Conservation (phyloP, 2,888 invertebrate species). For the Rhyacophila evoluta region DNA sequence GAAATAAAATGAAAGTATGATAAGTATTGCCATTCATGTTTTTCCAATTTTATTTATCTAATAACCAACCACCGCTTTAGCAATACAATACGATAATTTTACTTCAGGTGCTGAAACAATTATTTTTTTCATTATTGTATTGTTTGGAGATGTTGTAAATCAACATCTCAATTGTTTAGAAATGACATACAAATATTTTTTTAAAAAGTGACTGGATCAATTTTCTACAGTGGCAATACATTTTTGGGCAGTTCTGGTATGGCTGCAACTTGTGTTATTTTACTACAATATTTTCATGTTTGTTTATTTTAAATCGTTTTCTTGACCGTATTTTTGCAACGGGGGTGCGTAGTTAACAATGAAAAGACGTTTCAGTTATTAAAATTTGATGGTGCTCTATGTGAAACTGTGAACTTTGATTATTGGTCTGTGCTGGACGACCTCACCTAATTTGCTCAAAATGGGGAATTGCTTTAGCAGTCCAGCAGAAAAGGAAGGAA, state of each 20-base stretch:
- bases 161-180: too few relatives aligned
- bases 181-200: too few relatives aligned
- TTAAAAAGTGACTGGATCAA: too few relatives aligned
- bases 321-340: slow-evolving; percentile 33
- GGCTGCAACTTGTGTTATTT: slow-evolving; percentile 67
- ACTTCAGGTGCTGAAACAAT: too few relatives aligned
- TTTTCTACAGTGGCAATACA: slow-evolving; percentile 35
- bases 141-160: too few relatives aligned
- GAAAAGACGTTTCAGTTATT: slow-evolving; percentile 36
- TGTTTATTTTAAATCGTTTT: slow-evolving; percentile 65
- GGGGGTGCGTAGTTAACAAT: slow-evolving; percentile 43
- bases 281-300: slow-evolving; percentile 68
- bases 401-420: slow-evolving; percentile 45
- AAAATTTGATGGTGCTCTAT: slow-evolving; percentile 36
- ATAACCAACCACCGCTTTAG: background rate
- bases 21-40: background rate
- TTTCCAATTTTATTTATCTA: background rate
- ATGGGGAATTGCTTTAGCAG: slow-evolving; percentile 91
- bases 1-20: background rate
- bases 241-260: slow-evolving; percentile 59
- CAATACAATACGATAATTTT: too few relatives aligned
- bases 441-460: slow-evolving; percentile 60
- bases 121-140: too few relatives aligned
- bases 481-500: slow-evolving; percentile 77
- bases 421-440: slow-evolving; percentile 48